Conservation (phyloP, 1,140 invertebrate species). For the Branchinecta lindahli region DNA sequence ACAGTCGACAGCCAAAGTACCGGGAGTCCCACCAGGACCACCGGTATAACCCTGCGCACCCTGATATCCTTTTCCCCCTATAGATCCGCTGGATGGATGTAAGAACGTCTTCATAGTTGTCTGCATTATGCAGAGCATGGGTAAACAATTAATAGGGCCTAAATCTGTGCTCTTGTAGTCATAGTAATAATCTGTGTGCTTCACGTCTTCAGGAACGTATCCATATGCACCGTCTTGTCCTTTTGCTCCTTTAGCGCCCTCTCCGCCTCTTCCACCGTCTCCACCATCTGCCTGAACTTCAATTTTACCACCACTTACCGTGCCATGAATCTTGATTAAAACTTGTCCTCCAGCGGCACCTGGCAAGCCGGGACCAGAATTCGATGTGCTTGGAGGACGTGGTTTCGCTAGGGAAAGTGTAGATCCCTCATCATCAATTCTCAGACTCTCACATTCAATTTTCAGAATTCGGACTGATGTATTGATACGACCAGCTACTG, state of each 20-base stretch:
- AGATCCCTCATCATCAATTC: not conserved
- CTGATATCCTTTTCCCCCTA: too few relatives aligned
- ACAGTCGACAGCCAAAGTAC: too few relatives aligned
- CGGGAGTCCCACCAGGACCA: not conserved
- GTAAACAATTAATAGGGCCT: too few relatives aligned
- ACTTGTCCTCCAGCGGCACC: not conserved
- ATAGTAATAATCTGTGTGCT: not conserved
- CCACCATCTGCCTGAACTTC: not conserved
- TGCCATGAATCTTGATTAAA: slow-evolving; percentile 1
- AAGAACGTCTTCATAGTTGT: too few relatives aligned
- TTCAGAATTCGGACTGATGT: not conserved
- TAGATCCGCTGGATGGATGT: too few relatives aligned
- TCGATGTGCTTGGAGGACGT: not conserved
- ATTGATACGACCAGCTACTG: not conserved
- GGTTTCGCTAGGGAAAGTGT: not conserved
- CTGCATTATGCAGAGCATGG: too few relatives aligned
- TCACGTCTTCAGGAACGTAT: too few relatives aligned
- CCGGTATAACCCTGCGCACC: not conserved
- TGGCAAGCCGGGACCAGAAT: not conserved
- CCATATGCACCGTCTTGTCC: not conserved
- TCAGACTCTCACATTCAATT: not conserved
- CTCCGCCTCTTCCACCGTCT: not conserved
- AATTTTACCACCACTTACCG: not conserved
- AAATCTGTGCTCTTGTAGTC: too few relatives aligned
- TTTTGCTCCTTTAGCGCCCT: not conserved